These are phyloP conservation scores for Entomobrya proxima DNA, from an alignment of 2,888 invertebrate genomes.

Conservation along the genomic window DNA sequence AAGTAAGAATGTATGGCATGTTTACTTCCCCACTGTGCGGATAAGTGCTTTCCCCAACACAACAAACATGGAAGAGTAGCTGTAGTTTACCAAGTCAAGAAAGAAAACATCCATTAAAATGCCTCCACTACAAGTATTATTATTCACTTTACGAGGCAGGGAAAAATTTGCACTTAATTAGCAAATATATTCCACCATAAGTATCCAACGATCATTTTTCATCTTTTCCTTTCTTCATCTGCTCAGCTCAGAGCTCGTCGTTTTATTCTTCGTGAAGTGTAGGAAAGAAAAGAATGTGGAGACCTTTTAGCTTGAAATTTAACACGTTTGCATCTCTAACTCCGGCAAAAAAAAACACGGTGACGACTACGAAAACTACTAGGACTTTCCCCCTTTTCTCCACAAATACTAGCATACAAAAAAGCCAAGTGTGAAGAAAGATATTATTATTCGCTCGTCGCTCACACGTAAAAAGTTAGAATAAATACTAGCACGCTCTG, in stretches of 20 bases:
- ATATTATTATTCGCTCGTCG: constrained; percentile 59
- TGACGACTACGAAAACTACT: not conserved
- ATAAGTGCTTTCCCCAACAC: constrained; percentile 62
- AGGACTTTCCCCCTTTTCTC: constrained; percentile 44
- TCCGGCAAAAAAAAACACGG: not conserved
- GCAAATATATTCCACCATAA: constrained; percentile 63
- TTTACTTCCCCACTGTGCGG: constrained; percentile 65
- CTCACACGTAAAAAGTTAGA: constrained; percentile 62
- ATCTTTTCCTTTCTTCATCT: constrained; percentile 45
- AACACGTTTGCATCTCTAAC: not conserved
- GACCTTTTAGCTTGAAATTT: constrained; percentile 36
- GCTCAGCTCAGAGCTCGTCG: constrained; percentile 29
- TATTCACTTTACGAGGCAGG: constrained; percentile 57
- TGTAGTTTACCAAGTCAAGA: constrained; percentile 59
- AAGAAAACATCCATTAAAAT: constrained; percentile 65
- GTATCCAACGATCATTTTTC: constrained; percentile 62
- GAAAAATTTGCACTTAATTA: constrained; percentile 67
- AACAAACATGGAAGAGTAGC: not conserved
- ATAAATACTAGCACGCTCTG: constrained; percentile 53
- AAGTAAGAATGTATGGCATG: constrained; percentile 26
- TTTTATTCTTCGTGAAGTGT: not conserved
- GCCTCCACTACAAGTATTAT: constrained; percentile 51
- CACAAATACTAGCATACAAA: not conserved
- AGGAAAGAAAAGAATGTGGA: not conserved
- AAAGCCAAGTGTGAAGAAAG: constrained; percentile 31